Conservation (phyloP, 1,140 invertebrate species). For the Eriosoma lanigerum region DNA sequence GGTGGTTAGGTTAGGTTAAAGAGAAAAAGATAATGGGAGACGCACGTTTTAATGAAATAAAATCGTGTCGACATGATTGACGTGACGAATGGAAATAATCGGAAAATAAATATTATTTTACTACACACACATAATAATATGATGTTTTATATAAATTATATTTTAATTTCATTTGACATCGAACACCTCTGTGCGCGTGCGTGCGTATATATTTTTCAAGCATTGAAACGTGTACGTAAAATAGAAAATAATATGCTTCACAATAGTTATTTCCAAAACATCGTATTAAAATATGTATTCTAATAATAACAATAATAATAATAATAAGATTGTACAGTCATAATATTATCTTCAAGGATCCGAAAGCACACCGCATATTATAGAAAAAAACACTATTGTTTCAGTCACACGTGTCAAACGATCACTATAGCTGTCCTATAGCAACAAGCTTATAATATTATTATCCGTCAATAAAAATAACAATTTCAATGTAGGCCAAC, state of each 20-base stretch:
- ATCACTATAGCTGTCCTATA: neutral
- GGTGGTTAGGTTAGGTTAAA: too few relatives aligned
- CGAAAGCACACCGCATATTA: neutral
- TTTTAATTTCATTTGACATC: constrained; percentile 25
- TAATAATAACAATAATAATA: constrained; percentile 12
- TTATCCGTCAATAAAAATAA: neutral
- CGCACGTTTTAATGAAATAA: constrained; percentile 36
- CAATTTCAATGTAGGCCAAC: constrained; percentile 2
- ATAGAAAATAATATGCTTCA: neutral
- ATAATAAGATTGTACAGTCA: neutral
- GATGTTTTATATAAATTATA: neutral
- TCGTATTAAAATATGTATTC: neutral
- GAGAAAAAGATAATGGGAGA: neutral
- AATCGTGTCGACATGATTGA: constrained; percentile 43
- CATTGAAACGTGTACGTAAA: neutral
- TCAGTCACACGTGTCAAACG: neutral
- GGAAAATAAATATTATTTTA: constrained; percentile 7
- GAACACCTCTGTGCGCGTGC: neutral
- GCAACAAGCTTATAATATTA: too few relatives aligned
- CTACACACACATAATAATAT: neutral
- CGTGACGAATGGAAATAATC: neutral
- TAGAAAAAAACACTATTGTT: constrained; percentile 16
- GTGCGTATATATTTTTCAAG: constrained; percentile 6
- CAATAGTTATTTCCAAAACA: constrained; percentile 24
- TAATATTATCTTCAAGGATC: constrained; percentile 12